A percentile compares a stretch with the other conserved stretches of the same genome.
These are phyloP conservation scores for Dendroctonus ponderosae DNA, from an alignment of 1,140 invertebrate genomes.

Conservation along the genomic window DNA sequence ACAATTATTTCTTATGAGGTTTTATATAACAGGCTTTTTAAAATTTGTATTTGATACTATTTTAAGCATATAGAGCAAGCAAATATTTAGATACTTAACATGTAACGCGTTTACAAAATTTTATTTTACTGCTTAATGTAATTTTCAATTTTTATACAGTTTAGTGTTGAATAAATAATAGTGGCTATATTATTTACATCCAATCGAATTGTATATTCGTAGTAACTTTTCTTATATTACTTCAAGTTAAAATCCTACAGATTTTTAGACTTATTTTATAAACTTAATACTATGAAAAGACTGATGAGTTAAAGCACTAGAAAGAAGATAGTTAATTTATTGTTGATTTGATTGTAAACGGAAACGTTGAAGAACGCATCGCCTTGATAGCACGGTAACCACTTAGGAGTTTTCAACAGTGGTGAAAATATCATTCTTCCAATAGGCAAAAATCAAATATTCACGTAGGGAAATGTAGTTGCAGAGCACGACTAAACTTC, in stretches of 20 bases:
- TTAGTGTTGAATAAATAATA: not conserved
- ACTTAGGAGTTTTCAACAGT: too few species aligned
- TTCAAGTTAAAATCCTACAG: not conserved
- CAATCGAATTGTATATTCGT: too few species aligned
- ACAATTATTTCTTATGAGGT: too few species aligned
- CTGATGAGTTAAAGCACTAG: conserved; percentile 30
- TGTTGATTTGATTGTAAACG: conserved; percentile 22
- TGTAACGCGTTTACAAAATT: too few species aligned
- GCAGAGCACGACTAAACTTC: not conserved
- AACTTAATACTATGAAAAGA: conserved; percentile 32
- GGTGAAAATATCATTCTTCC: too few species aligned
- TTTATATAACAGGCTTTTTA: too few species aligned
- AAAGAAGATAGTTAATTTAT: conserved; percentile 30
- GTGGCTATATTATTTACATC: not conserved
- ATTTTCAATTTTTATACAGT: not conserved
- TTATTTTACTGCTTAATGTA: conserved; percentile 5
- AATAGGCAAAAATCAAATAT: too few species aligned
- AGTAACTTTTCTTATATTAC: not conserved
- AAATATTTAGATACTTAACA: too few species aligned
- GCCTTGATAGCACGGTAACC: not conserved
- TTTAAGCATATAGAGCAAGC: too few species aligned
- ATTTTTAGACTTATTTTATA: conserved; percentile 27
- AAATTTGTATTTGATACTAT: not conserved
- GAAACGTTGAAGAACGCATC: not conserved
- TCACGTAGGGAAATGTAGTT: not conserved